Evolutionary conservation across 2,888 invertebrate genomes (phyloP).

Genomic region (Tenthredo livida): DNA sequence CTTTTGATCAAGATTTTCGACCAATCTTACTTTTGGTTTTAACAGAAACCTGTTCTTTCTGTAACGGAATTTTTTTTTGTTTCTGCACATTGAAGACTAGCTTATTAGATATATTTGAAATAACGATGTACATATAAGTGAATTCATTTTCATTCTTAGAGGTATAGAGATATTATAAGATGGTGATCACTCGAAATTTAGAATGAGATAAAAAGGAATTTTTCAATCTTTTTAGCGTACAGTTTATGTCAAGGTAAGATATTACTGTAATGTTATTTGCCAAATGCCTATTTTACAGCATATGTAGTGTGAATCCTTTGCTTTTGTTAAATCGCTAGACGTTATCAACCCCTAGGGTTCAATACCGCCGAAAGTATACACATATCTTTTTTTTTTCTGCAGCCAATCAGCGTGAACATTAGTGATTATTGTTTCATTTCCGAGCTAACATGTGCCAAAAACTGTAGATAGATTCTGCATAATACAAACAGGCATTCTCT

Average conservation of each 20-base stretch:
- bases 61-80: neutral
- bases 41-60: neutral
- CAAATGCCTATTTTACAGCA: constrained; percentile 41
- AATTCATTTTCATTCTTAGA: neutral
- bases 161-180: constrained; percentile 28
- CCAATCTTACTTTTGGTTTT: neutral
- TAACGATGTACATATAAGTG: neutral
- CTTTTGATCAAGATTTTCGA: neutral
- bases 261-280: constrained; percentile 59
- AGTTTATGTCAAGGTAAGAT: constrained; percentile 78
- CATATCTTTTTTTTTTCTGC: neutral
- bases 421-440: constrained; percentile 47
- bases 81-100: neutral
- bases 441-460: neutral
- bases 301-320: constrained; percentile 57
- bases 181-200: constrained; percentile 21
- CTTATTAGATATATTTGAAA: neutral
- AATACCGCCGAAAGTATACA: neutral
- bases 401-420: constrained; percentile 46
- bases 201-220: constrained; percentile 62
- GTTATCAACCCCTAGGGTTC: constrained; percentile 24
- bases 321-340: constrained; percentile 27
- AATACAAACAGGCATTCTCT: constrained; percentile 1
- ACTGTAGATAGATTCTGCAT: neutral
- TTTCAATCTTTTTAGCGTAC: constrained; percentile 78